These are phyloP conservation scores for Cephus nigrinus DNA, from an alignment of 2,888 invertebrate genomes.

Conservation along the genomic window DNA sequence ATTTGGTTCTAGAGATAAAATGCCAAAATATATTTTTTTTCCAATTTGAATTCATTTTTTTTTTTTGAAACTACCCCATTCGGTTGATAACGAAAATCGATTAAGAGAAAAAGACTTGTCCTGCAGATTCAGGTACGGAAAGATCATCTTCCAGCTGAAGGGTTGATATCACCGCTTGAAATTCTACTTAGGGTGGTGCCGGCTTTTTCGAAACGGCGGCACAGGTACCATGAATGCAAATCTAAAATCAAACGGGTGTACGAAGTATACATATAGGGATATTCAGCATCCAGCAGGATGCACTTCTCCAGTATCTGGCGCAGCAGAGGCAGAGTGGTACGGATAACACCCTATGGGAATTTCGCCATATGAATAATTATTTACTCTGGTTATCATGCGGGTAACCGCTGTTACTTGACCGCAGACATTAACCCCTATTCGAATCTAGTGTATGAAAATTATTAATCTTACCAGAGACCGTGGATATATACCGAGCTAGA, in stretches of 20 bases:
- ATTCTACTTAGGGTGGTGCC: not conserved
- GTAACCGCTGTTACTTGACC: constrained; percentile 19
- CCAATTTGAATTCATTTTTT: not conserved
- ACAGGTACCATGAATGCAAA: not conserved
- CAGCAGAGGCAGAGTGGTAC: constrained; percentile 11
- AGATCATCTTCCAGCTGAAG: not conserved
- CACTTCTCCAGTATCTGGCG: not conserved
- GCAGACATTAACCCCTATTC: constrained; percentile 15
- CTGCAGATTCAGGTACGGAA: not conserved
- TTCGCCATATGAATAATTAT: constrained; percentile 44
- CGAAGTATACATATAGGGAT: constrained; percentile 29
- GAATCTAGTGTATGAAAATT: not conserved
- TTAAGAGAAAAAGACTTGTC: not conserved
- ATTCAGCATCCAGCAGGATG: not conserved
- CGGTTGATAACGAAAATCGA: not conserved
- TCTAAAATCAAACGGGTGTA: constrained; percentile 44
- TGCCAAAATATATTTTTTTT: not conserved
- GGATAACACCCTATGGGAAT: constrained; percentile 34
- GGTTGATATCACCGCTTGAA: not conserved
- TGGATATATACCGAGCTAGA: not conserved
- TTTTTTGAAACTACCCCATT: not conserved
- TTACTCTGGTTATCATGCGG: constrained; percentile 24
- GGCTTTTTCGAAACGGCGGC: not conserved
- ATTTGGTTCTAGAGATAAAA: not conserved
- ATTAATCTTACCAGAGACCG: not conserved